A percentile compares a stretch with the other conserved stretches of the same genome.
Conservation (phyloP, 2,888 invertebrate genomes). For the Pharmacophagus antenor region DNA sequence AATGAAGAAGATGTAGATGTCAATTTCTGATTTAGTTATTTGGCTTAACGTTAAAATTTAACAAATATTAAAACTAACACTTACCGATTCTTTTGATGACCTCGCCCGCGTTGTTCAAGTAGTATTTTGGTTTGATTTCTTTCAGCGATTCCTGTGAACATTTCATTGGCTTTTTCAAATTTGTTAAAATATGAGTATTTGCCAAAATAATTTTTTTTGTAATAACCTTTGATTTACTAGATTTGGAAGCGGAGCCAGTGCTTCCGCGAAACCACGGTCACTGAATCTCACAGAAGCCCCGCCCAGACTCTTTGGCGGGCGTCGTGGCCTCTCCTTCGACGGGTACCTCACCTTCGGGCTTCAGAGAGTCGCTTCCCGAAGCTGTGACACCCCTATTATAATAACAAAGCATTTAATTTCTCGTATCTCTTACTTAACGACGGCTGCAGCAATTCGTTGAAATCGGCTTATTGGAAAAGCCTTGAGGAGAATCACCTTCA, state of each 20-base stretch:
- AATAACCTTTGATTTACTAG: conserved; percentile 73
- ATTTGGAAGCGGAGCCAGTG: conserved; percentile 78
- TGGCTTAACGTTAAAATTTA: too few species aligned
- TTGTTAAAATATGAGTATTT: neutral
- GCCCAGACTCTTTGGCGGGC: conserved; percentile 74
- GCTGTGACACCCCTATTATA: conserved; percentile 53
- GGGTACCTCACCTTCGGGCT: conserved; percentile 58
- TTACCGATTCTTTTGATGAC: conserved; percentile 73
- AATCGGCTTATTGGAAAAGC: too few species aligned
- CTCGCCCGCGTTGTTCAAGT: conserved; percentile 76
- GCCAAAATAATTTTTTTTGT: neutral
- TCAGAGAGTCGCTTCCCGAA: conserved; percentile 62
- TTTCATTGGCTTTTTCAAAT: neutral
- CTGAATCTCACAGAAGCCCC: conserved; percentile 82
- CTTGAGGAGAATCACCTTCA: too few species aligned
- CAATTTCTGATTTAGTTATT: neutral
- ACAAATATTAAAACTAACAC: conserved; percentile 30
- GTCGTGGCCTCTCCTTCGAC: conserved; percentile 60
- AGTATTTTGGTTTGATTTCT: conserved; percentile 73
- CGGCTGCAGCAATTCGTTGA: too few species aligned
- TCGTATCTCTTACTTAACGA: neutral
- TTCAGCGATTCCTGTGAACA: conserved; percentile 66
- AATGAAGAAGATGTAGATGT: neutral
- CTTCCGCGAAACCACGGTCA: conserved; percentile 82
- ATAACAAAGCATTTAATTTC: neutral